Evolutionary conservation across 2,113 vertebrate species (phyloP).

Genomic region (Myotis yumanensis): DNA sequence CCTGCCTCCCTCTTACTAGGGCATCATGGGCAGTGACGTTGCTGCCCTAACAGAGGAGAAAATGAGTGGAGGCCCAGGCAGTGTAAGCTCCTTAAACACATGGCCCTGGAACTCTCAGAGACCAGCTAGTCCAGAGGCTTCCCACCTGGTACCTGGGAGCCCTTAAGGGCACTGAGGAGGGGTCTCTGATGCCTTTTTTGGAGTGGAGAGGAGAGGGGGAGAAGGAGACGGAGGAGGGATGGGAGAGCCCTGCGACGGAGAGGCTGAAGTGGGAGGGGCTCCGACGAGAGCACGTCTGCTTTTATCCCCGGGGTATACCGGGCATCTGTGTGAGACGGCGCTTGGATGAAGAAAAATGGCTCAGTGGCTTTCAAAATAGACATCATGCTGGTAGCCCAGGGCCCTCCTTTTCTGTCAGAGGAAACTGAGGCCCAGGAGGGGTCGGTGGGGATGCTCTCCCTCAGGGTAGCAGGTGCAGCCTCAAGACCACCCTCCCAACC

Average conservation of each 20-base stretch:
- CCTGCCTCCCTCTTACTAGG: background rate
- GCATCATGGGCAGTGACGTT: background rate
- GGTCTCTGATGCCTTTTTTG: background rate
- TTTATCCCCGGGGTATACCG: accelerated
- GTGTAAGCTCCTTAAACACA: background rate
- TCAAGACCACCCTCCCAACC: background rate
- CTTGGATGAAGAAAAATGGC: background rate
- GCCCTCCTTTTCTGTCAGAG: background rate
- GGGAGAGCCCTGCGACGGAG: background rate
- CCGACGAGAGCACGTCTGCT: background rate
- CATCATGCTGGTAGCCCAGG: background rate
- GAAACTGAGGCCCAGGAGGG: background rate
- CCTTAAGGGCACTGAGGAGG: background rate
- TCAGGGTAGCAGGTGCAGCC: background rate
- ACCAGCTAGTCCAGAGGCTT: background rate
- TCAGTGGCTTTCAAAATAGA: background rate
- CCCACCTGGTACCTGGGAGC: background rate
- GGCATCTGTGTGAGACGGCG: too few species aligned
- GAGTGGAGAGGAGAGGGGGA: background rate
- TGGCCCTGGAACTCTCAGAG: background rate
- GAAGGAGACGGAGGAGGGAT: too few species aligned
- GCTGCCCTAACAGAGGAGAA: background rate
- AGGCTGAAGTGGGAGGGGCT: background rate
- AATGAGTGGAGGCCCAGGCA: background rate
- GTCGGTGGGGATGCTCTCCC: accelerated